Evolutionary conservation across 1,140 invertebrate species (phyloP).

Genomic region (Lysiphlebus fabarum): DNA sequence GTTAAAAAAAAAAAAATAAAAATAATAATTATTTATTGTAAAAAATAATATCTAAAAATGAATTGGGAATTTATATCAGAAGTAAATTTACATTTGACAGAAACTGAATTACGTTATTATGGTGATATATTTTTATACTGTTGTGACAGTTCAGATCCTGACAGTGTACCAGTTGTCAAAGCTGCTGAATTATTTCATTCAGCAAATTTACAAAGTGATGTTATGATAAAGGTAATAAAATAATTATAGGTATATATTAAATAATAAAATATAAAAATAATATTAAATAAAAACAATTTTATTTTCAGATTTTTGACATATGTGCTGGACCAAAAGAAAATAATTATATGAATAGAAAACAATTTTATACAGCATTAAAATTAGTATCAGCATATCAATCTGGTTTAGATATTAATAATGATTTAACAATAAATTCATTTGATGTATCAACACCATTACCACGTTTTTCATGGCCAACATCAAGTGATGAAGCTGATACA

Average conservation of each 20-base stretch:
- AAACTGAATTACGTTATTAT: slow-evolving; percentile 76
- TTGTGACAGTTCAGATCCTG: slow-evolving; percentile 74
- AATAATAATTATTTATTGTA: neutral
- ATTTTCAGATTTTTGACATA: slow-evolving; percentile 65
- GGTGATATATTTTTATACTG: slow-evolving; percentile 80
- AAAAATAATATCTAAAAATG: slow-evolving; percentile 29
- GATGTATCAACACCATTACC: slow-evolving; percentile 69
- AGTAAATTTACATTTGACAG: slow-evolving; percentile 54
- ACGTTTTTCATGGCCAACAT: slow-evolving; percentile 68
- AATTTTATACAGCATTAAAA: slow-evolving; percentile 84
- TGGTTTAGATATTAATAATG: slow-evolving; percentile 69
- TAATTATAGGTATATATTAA: neutral
- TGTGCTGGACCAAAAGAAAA: slow-evolving; percentile 56
- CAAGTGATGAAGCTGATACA: slow-evolving; percentile 42
- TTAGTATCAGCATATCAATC: slow-evolving; percentile 81
- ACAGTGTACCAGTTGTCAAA: slow-evolving; percentile 72
- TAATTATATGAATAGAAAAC: slow-evolving; percentile 69
- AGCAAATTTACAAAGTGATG: slow-evolving; percentile 72
- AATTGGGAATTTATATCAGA: too few relatives aligned
- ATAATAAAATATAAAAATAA: slow-evolving; percentile 11
- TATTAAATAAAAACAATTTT: slow-evolving; percentile 25
- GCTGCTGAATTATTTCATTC: slow-evolving; percentile 76
- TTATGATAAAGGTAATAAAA: slow-evolving; percentile 70
- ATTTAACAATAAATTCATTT: slow-evolving; percentile 65
- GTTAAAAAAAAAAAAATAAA: neutral